A percentile compares a stretch with the other conserved stretches of the same genome.
Conservation (phyloP, 2,113 vertebrate genomes). For the Rynchops niger region DNA sequence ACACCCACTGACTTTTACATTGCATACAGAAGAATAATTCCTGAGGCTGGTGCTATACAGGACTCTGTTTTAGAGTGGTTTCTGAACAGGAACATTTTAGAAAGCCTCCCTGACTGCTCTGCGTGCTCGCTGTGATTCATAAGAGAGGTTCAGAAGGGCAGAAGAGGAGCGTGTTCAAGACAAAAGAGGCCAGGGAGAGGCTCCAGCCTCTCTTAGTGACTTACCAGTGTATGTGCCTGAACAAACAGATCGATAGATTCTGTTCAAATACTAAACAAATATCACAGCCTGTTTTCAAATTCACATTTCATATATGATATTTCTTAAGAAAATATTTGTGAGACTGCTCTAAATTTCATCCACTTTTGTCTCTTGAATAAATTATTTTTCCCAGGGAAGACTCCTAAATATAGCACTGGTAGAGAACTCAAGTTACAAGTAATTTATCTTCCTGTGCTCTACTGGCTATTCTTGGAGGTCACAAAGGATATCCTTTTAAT, state of each 20-base stretch:
- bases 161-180: background rate
- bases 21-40: background rate
- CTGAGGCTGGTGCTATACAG: background rate
- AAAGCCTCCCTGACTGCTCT: background rate
- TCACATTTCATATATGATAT: slow-evolving; percentile 29
- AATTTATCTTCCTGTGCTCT: background rate
- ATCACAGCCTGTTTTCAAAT: slow-evolving; percentile 53
- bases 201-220: background rate
- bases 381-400: background rate
- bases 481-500: background rate
- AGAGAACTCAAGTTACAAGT: background rate
- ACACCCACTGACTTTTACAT: background rate
- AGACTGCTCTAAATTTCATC: slow-evolving; percentile 51
- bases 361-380: slow-evolving; percentile 31
- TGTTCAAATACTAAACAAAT: slow-evolving; percentile 57
- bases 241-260: slow-evolving; percentile 42
- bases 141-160: background rate
- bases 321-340: slow-evolving; percentile 60
- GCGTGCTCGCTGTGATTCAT: background rate
- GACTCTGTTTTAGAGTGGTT: background rate
- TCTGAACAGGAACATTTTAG: background rate
- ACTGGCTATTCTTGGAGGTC: background rate
- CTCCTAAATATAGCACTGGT: background rate
- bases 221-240: background rate
- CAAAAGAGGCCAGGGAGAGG: background rate